These are phyloP conservation scores for Ennomos quercinarius DNA, from an alignment of 2,888 invertebrate genomes.

Conservation along the genomic window DNA sequence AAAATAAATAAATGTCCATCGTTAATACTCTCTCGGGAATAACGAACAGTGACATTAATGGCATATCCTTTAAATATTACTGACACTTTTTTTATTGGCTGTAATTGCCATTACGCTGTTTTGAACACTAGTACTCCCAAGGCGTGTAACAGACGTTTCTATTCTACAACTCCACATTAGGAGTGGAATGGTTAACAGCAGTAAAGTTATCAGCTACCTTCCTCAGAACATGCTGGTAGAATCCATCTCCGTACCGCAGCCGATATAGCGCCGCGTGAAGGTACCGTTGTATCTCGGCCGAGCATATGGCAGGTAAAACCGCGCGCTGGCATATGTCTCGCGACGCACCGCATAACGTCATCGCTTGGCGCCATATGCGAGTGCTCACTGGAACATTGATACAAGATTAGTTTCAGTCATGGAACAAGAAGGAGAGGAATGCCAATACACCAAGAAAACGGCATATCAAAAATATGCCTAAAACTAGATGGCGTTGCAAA, in stretches of 20 bases:
- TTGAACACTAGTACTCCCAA: too few species aligned
- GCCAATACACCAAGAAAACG: too few species aligned
- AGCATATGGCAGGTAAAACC: constrained; percentile 44
- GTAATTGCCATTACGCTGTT: too few species aligned
- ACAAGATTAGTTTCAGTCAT: background rate
- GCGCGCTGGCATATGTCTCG: constrained; percentile 60
- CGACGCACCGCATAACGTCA: constrained; percentile 84
- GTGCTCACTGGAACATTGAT: constrained; percentile 67
- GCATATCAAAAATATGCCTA: too few species aligned
- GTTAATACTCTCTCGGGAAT: too few species aligned
- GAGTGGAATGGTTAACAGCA: constrained; percentile 7
- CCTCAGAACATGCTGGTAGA: constrained; percentile 56
- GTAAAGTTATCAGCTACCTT: constrained; percentile 50
- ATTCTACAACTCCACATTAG: constrained; percentile 11
- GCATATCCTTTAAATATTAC: too few species aligned
- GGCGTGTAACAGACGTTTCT: background rate
- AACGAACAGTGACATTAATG: too few species aligned
- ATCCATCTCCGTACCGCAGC: constrained; percentile 51
- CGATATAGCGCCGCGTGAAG: constrained; percentile 62
- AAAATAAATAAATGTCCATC: too few species aligned
- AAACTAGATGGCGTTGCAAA: too few species aligned
- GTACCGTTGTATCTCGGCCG: constrained; percentile 59
- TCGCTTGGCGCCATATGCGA: constrained; percentile 88
- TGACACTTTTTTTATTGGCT: too few species aligned
- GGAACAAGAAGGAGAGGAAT: too few species aligned